Conservation (phyloP, 2,113 vertebrate species). For the Halcyon senegalensis region DNA sequence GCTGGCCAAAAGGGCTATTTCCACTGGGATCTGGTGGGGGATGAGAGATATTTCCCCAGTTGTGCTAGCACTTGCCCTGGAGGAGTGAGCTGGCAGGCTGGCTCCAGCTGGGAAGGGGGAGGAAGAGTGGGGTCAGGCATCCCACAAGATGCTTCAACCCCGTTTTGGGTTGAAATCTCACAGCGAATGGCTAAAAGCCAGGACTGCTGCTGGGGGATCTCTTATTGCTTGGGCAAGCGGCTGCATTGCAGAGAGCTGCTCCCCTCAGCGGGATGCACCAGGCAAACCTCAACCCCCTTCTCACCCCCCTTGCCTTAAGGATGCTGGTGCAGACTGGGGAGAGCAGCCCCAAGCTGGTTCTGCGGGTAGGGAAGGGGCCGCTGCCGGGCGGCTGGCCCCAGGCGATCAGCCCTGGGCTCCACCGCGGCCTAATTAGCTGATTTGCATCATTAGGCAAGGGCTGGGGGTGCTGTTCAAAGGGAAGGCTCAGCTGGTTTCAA, state of each 20-base stretch:
- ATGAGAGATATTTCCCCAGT: background rate
- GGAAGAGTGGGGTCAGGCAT: background rate
- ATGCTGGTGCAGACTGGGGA: background rate
- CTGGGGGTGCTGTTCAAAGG: conserved; percentile 32
- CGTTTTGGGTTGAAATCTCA: background rate
- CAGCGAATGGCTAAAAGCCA: background rate
- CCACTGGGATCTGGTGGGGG: background rate
- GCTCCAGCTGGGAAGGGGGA: background rate
- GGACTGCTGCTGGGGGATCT: background rate
- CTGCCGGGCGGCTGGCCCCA: background rate
- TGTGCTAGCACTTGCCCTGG: background rate
- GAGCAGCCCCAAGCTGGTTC: conserved; percentile 47
- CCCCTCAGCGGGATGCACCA: background rate
- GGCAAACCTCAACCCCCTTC: background rate
- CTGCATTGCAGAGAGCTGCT: background rate
- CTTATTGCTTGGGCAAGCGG: background rate
- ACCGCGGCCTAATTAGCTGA: conserved; percentile 44
- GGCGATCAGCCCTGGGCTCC: conserved; percentile 31
- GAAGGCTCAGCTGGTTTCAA: conserved; percentile 41
- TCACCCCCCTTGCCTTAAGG: background rate
- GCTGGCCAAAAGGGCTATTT: background rate
- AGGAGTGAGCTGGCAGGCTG: background rate
- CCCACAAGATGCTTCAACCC: background rate
- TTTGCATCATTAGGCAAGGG: conserved; percentile 35
- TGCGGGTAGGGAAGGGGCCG: background rate